A percentile compares a stretch with the other conserved stretches of the same genome.
phyloP scores from a whole-genome alignment of 2,797 vertebrate genomes.

The Brachyalestes nurse region DNA sequence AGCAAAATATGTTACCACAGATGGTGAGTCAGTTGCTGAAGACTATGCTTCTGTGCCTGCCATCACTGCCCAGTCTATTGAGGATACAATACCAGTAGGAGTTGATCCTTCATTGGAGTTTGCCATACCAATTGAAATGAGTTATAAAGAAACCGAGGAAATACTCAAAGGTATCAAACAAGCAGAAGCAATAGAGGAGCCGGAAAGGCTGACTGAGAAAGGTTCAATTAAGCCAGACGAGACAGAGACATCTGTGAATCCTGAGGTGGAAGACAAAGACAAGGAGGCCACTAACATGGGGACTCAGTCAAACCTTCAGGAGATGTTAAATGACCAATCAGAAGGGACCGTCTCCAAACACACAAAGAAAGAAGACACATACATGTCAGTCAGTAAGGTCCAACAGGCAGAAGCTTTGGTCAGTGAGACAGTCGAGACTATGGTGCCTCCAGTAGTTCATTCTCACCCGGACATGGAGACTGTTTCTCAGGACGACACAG shows the following conservation, averaged over 20 bases:
- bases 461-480: slow-evolving; percentile 1
- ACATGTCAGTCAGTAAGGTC: slow-evolving; percentile 6
- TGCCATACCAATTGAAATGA: not conserved
- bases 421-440: not conserved
- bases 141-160: not conserved
- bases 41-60: not conserved
- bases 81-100: not conserved
- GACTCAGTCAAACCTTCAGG: slow-evolving; percentile 1
- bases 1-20: not conserved
- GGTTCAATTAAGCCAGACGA: not conserved
- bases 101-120: not conserved
- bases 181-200: not conserved
- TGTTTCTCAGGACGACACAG: slow-evolving; percentile 7
- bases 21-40: not conserved
- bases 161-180: not conserved
- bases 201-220: not conserved
- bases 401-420: not conserved
- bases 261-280: slow-evolving; percentile 22
- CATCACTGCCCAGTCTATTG: not conserved
- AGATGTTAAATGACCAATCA: not conserved
- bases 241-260: not conserved
- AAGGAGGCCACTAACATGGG: slow-evolving; percentile 4
- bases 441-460: not conserved
- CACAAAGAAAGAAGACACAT: not conserved
- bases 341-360: not conserved